Conservation (phyloP, 2,797 vertebrate species). For the Apodemus agrarius region DNA sequence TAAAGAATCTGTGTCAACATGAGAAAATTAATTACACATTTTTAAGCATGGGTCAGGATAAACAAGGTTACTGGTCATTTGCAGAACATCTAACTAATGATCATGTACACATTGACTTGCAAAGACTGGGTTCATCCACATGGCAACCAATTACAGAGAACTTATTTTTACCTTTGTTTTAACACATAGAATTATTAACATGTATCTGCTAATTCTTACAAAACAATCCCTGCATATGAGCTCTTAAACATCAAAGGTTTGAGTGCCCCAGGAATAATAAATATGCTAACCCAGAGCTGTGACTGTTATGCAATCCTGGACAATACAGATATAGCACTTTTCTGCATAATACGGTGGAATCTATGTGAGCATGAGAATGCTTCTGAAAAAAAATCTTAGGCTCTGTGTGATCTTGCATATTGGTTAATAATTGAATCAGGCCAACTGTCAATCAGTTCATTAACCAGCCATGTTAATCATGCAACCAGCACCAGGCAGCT, state of each 20-base stretch:
- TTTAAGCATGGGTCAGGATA: not conserved
- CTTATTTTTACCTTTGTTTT: not conserved
- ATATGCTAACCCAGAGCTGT: not conserved
- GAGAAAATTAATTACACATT: not conserved
- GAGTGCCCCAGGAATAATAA: not conserved
- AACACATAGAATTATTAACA: not conserved
- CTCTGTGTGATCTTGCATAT: not conserved
- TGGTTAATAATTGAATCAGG: constrained; percentile 23
- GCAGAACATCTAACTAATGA: not conserved
- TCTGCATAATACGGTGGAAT: not conserved
- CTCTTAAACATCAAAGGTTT: not conserved
- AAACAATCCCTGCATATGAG: not conserved
- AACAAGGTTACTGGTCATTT: not conserved
- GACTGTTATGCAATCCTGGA: not conserved
- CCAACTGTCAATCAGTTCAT: constrained; percentile 51
- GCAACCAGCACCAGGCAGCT: not conserved
- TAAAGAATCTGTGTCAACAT: constrained; percentile 5
- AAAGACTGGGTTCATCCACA: not conserved
- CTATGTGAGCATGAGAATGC: not conserved
- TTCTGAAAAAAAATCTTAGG: not conserved
- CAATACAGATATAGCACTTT: not conserved
- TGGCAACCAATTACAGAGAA: not conserved
- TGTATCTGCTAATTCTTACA: not conserved
- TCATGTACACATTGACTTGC: not conserved
- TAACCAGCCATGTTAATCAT: not conserved